Percentiles rank a stretch among this genome's conserved stretches.
These are phyloP conservation scores for Sycophaga agraensis DNA, from an alignment of 1,140 invertebrate species.

Conservation along the genomic window DNA sequence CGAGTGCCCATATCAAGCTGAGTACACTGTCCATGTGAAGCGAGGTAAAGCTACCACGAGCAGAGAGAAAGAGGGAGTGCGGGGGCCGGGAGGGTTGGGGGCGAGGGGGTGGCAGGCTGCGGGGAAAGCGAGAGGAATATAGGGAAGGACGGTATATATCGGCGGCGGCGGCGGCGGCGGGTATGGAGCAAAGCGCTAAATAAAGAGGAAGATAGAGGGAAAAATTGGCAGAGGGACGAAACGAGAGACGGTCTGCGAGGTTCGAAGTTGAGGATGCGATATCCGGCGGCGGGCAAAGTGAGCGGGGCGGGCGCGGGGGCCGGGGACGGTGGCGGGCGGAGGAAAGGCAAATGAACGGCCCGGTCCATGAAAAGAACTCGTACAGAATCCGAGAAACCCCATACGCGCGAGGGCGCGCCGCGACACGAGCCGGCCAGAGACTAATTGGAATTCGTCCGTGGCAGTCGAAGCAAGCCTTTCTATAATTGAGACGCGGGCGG, in stretches of 20 bases:
- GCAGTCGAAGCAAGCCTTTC: conserved; percentile 59
- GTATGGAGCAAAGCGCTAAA: too few species aligned
- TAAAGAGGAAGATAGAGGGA: conserved; percentile 20
- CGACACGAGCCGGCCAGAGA: conserved; percentile 53
- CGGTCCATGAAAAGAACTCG: conserved; percentile 57
- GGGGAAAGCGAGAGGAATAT: neutral
- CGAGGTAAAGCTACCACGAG: too few species aligned
- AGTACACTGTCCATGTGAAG: too few species aligned
- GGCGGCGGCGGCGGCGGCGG: too few species aligned
- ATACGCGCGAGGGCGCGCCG: conserved; percentile 46
- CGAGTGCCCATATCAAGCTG: too few species aligned
- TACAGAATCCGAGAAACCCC: conserved; percentile 59
- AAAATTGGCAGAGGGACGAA: neutral
- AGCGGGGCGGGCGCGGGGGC: neutral
- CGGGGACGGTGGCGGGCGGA: conserved; percentile 34
- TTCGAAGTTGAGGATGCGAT: conserved; percentile 3
- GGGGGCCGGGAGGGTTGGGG: too few species aligned
- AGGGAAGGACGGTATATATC: too few species aligned
- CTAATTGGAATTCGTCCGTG: conserved; percentile 60
- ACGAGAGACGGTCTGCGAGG: conserved; percentile 26
- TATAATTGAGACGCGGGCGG: conserved; percentile 58
- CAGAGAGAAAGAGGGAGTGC: too few species aligned
- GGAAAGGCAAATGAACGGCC: conserved; percentile 59
- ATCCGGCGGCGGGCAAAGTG: neutral
- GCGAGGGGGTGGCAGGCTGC: too few species aligned